Base-by-base conservation (phyloP, 1,140 invertebrate species). In the Apis cerana region DNA sequence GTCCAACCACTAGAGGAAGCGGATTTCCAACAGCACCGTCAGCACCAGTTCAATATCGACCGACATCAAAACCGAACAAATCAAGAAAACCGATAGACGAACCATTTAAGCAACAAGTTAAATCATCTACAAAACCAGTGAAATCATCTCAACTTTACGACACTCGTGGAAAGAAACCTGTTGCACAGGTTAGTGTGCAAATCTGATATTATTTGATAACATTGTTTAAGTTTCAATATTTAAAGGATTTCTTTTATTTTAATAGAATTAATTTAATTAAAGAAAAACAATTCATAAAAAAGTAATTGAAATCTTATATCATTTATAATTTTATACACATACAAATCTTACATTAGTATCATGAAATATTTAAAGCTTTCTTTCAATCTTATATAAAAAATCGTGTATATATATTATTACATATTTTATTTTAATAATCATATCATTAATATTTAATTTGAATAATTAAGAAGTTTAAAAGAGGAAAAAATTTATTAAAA, bases 91-190 rank as follows among this genome's bases (percentile, higher is more conserved):
- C 83, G 13, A 65, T 90, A 15, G 88, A 90, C 21, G 86, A 88
- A 8, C 59, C 88, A 13, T 83, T 79, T 27, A 86, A 62, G 15
- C 80, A 87, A 21, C 87, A 86, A 17, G 85, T 82, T 27, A 91
- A 89, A 50, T 61, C 86, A n/a, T 83, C 89, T 21, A 59, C 82
- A 1, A 88, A 90, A 21, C 80, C 89, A 13, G 68, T 85, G 1
- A 91, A 90, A 67, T 68, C 88, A 8, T 72, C 84, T 9, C 88
- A 92, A 43, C 77, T 58, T 33, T 89, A 90, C 68, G 87, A 89
- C 15, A 56, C 86, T 11, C 90, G 95, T 67, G 94, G 95, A 79
- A 96, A 95, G 88, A 96, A 96, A 88, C 96, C 97, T 4, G 96
- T 96, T 2, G 96, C 96, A 21, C 96, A 97, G 94, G 97, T 97